Evolutionary conservation across 2,888 invertebrate species (phyloP).

Genomic region (Caenorhabditis sp.): DNA sequence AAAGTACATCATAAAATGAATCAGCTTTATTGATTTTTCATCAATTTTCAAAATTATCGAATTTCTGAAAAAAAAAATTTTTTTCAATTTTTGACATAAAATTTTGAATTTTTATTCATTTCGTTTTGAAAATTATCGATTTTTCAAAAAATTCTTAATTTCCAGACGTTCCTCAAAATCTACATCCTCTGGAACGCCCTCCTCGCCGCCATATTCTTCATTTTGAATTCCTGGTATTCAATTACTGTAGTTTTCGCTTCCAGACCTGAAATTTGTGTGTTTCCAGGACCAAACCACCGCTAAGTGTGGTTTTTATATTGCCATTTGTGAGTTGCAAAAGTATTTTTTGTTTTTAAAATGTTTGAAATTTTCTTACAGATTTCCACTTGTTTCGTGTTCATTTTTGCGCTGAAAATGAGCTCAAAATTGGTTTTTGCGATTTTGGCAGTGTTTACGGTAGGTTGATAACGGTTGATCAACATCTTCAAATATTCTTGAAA

Average conservation of each 20-base stretch:
- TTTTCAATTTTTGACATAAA: too few relatives aligned
- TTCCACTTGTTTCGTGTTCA: conserved; percentile 14
- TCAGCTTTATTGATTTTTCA: too few relatives aligned
- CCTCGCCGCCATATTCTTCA: conserved; percentile 17
- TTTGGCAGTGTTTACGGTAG: conserved; percentile 32
- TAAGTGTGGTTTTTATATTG: conserved; percentile 28
- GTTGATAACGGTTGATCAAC: too few relatives aligned
- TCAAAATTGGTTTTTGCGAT: conserved; percentile 39
- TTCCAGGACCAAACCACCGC: conserved; percentile 19
- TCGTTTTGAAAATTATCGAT: neutral
- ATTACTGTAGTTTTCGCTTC: neutral
- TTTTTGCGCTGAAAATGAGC: conserved; percentile 31
- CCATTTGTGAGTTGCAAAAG: conserved; percentile 32
- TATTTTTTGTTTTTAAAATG: too few relatives aligned
- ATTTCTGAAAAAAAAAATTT: too few relatives aligned
- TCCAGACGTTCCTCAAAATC: conserved; percentile 14
- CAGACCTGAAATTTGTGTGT: neutral
- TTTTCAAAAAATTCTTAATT: neutral
- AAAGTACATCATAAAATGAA: too few relatives aligned
- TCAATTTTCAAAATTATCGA: too few relatives aligned
- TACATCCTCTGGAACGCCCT: conserved; percentile 30
- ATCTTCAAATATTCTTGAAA: neutral
- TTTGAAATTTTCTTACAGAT: too few relatives aligned
- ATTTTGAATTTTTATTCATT: too few relatives aligned
- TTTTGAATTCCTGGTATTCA: conserved; percentile 19